Base-by-base conservation (phyloP, 2,113 vertebrate genomes). In the Dinomys branickii region DNA sequence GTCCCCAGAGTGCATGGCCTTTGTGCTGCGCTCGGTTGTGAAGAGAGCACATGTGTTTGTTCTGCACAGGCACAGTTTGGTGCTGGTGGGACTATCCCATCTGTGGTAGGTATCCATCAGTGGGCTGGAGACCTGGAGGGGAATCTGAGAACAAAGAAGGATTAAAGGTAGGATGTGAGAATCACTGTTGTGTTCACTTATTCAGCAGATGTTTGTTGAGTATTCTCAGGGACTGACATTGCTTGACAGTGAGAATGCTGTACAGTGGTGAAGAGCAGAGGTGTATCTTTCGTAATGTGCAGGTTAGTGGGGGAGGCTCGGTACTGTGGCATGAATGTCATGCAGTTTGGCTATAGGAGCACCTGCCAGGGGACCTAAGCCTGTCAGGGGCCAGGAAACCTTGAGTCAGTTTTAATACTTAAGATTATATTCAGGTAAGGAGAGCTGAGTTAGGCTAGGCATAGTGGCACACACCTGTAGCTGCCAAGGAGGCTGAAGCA, bases 281-380 rank as follows among this genome's bases (percentile, higher is more conserved):
- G 44, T 2, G 0, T 1, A 1, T 30, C 44, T 11, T 17, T n/a
- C 44, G 38, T 41, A 47, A 75, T 69, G 56, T 28, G 5, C 52
- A 41, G 35, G 54, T 75, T 14, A 4, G 44, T 2, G 52, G 47
- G 13, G 10, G 22, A 38, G 44, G 14, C 56, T 30, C 10, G 0
- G 0, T 67, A 0, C 69, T n/a, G 3, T 41, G 65, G 63, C 35
- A 2, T 58, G 54, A 50, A 44, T n/a, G 24, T 35, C 35, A 6
- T n/a, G 81, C 81, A 47, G 56, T 0, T 58, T 50, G 47, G 63
- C 77, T 6, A 0, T 22, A 33, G 50, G 30, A 38, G 44, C 14
- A 17, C 61, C 19, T 26, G 10, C 14, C 58, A 2, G 11, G 54
- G 73, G 44, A 28, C 20, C 59, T 38, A 1, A 44, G 38, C 38